Percentiles rank a stretch among this genome's conserved stretches.
These are phyloP conservation scores for Dipodomys stephensi DNA, from an alignment of 2,113 vertebrate genomes.

Conservation along the genomic window DNA sequence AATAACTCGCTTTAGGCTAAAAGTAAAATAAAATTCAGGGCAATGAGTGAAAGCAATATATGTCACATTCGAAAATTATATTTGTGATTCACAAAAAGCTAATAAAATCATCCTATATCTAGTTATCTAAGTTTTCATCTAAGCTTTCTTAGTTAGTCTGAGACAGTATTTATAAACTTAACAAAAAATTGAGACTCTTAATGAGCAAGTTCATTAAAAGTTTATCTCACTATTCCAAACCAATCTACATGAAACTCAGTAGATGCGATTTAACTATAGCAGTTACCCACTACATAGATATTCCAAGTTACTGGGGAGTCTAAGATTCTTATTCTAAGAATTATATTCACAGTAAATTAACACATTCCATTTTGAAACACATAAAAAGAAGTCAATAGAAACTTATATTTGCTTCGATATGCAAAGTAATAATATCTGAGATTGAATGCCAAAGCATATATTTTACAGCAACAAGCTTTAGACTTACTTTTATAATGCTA, in stretches of 20 bases:
- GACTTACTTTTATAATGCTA: not conserved
- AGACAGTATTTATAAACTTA: slow-evolving; percentile 34
- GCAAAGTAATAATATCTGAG: not conserved
- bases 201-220: slow-evolving; percentile 43
- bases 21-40: slow-evolving; percentile 66
- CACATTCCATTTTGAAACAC: not conserved
- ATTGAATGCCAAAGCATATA: not conserved
- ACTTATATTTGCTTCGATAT: not conserved
- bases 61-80: slow-evolving; percentile 57
- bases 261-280: not conserved
- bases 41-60: slow-evolving; percentile 56
- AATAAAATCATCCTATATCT: not conserved
- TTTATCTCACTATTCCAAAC: not conserved
- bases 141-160: slow-evolving; percentile 36
- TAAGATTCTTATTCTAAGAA: not conserved
- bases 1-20: slow-evolving; percentile 68
- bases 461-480: not conserved
- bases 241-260: not conserved
- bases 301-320: not conserved
- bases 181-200: not conserved
- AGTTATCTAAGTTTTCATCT: not conserved
- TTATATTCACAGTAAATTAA: not conserved
- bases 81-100: slow-evolving; percentile 49
- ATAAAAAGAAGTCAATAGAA: not conserved
- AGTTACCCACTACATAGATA: not conserved